These are phyloP conservation scores for Euthynnus affinis DNA, from an alignment of 2,797 vertebrate genomes.

Conservation along the genomic window DNA sequence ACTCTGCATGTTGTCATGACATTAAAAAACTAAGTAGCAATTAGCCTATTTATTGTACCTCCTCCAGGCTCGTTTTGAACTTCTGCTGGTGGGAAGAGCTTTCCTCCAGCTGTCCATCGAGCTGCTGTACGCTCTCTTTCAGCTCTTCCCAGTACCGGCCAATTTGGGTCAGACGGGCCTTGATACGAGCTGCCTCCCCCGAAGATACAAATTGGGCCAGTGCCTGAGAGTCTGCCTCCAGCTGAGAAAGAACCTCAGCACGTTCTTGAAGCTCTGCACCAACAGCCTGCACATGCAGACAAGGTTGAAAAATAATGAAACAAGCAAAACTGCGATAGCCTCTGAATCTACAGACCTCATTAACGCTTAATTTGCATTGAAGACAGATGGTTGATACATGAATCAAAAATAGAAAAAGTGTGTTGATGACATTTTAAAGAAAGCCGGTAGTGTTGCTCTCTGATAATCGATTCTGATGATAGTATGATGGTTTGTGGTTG, in stretches of 20 bases:
- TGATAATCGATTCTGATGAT: background rate
- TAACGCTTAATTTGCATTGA: constrained; percentile 3
- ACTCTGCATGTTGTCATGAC: background rate
- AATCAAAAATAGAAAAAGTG: constrained; percentile 6
- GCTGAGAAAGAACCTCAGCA: constrained; percentile 79
- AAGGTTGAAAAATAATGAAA: constrained; percentile 1
- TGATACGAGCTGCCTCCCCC: constrained; percentile 93
- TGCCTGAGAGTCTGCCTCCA: constrained; percentile 90
- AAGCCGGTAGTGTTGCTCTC: background rate
- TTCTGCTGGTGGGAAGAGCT: constrained; percentile 89
- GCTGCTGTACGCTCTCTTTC: constrained; percentile 87
- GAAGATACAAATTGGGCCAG: constrained; percentile 92
- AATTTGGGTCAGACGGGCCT: constrained; percentile 94
- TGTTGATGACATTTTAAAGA: background rate
- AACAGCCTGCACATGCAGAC: constrained; percentile 81
- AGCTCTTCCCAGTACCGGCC: constrained; percentile 95
- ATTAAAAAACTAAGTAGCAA: background rate
- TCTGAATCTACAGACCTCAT: background rate
- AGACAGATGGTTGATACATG: background rate
- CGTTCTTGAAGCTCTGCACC: constrained; percentile 86
- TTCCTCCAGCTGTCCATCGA: constrained; percentile 88
- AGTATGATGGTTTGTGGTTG: constrained; percentile 28
- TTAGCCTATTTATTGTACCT: constrained; percentile 81
- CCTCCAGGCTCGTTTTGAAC: constrained; percentile 88
- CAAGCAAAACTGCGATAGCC: background rate